These are phyloP conservation scores for Spisula solida DNA, from an alignment of 2,888 invertebrate genomes.

Conservation along the genomic window DNA sequence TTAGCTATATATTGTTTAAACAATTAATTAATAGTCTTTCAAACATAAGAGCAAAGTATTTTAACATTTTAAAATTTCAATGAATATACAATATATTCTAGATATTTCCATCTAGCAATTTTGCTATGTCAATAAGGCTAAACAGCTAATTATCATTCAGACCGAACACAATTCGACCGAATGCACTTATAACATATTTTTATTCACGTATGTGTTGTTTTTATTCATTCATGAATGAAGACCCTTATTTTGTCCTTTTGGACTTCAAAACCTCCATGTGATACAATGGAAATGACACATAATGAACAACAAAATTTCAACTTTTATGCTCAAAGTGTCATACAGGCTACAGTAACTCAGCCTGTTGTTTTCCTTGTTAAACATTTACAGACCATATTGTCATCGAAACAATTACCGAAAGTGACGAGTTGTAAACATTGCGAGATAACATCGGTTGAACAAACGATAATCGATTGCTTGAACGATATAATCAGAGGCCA, in stretches of 20 bases:
- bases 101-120: no score
- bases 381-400: conserved; percentile 9
- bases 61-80: no score
- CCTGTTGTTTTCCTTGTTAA: conserved; percentile 2
- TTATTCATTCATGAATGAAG: no score
- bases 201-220: no score
- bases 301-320: background rate
- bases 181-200: no score
- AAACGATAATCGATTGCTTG: background rate
- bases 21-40: no score
- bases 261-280: background rate
- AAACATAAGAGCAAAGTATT: no score
- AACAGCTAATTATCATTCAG: no score
- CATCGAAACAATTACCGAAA: conserved; percentile 37
- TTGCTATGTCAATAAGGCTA: no score
- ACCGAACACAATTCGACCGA: no score
- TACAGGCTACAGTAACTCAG: background rate
- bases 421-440: conserved; percentile 46
- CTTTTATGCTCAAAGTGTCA: background rate
- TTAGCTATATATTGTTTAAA: no score
- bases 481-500: background rate
- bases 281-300: background rate
- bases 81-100: no score
- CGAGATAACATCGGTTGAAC: conserved; percentile 16
- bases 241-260: background rate